Evolutionary conservation across 2,797 vertebrate species (phyloP).

Genomic region (Myotis findleyi): DNA sequence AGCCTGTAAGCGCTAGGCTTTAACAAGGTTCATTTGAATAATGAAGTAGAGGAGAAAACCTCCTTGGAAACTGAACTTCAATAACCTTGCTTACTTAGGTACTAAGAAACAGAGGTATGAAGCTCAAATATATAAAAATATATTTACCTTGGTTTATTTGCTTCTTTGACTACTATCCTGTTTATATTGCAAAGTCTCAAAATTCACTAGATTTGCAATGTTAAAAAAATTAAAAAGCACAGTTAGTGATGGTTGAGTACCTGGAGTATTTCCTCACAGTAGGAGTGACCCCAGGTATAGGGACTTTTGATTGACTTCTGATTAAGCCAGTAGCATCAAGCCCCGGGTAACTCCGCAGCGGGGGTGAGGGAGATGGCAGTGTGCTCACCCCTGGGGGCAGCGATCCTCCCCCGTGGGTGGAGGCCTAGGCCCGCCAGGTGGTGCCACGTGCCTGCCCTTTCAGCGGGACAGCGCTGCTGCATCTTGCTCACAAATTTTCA

Average conservation of each 20-base stretch:
- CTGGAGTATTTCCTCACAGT: neutral
- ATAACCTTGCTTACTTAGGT: neutral
- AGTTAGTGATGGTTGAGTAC: neutral
- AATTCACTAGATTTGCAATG: slow-evolving; percentile 9
- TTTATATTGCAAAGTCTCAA: slow-evolving; percentile 36
- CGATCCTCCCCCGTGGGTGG: neutral
- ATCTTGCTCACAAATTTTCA: neutral
- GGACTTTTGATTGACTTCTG: neutral
- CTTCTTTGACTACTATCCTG: slow-evolving; percentile 9
- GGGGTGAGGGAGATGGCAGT: neutral
- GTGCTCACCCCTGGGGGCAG: neutral
- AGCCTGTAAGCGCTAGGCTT: neutral
- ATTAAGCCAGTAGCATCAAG: neutral
- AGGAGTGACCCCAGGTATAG: neutral
- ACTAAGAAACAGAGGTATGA: neutral
- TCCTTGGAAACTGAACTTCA: neutral
- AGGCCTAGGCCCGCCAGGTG: accelerated
- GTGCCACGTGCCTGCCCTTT: neutral
- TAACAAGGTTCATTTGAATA: neutral
- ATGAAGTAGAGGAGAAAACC: neutral
- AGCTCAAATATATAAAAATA: neutral
- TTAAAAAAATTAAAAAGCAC: slow-evolving; percentile 33
- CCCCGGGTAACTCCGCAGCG: neutral
- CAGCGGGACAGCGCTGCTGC: neutral
- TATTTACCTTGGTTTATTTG: slow-evolving; percentile 2